These are phyloP conservation scores for Branchinecta lynchi DNA, from an alignment of 1,140 invertebrate genomes.

Conservation along the genomic window DNA sequence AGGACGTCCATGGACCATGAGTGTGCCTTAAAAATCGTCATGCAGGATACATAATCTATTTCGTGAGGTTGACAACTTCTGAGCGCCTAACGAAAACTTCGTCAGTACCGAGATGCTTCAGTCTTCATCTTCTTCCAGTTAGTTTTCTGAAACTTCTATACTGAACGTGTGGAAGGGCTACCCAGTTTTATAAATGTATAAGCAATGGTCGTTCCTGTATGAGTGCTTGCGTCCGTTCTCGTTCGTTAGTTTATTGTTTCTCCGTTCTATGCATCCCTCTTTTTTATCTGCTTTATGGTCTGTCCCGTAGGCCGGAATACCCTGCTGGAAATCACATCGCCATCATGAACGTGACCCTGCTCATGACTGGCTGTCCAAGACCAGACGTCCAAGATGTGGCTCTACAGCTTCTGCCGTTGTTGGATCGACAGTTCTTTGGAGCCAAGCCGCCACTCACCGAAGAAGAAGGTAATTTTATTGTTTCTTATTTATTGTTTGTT, in stretches of 20 bases:
- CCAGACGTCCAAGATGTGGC: conserved; percentile 82
- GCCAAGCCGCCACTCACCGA: conserved; percentile 47
- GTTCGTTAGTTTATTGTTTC: not conserved
- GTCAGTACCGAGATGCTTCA: too few relatives aligned
- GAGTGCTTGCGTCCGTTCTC: too few relatives aligned
- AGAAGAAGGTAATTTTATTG: conserved; percentile 13
- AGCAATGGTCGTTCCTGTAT: too few relatives aligned
- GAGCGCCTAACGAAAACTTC: too few relatives aligned
- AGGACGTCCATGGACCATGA: too few relatives aligned
- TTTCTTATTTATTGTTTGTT: not conserved
- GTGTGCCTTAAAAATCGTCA: too few relatives aligned
- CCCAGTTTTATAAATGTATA: too few relatives aligned
- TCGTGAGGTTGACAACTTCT: too few relatives aligned
- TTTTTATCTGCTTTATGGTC: not conserved
- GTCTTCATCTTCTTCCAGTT: too few relatives aligned
- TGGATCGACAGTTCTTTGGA: conserved; percentile 90
- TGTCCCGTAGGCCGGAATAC: conserved; percentile 57
- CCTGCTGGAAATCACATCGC: conserved; percentile 96
- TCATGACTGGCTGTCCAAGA: conserved; percentile 86
- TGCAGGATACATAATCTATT: too few relatives aligned
- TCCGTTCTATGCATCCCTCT: not conserved
- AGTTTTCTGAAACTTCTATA: too few relatives aligned
- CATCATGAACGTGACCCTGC: conserved; percentile 88
- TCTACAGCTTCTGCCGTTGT: conserved; percentile 75
- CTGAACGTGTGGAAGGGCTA: too few relatives aligned